Evolutionary conservation across 2,113 vertebrate genomes (phyloP).

Genomic region (Indicator maculatus): DNA sequence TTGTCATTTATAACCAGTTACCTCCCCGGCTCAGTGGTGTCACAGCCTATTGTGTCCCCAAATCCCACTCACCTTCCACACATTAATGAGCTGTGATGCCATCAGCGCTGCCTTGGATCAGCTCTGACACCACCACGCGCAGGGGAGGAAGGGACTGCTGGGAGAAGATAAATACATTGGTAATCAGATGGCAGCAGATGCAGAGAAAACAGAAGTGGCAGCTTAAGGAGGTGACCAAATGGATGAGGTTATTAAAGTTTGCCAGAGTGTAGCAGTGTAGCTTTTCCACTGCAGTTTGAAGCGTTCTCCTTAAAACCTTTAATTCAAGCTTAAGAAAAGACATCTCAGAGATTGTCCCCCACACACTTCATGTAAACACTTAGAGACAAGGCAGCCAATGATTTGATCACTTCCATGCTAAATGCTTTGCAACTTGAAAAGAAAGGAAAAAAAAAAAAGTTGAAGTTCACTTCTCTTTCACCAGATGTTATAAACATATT

Average conservation of each 20-base stretch:
- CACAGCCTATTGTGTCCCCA: constrained; percentile 35
- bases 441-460: neutral
- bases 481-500: neutral
- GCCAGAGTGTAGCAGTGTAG: neutral
- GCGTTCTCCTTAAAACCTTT: neutral
- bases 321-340: neutral
- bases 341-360: neutral
- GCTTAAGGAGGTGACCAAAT: constrained; percentile 21
- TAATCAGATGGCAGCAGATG: neutral
- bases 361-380: neutral
- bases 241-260: constrained; percentile 19
- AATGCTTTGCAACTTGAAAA: neutral
- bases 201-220: neutral
- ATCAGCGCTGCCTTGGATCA: constrained; percentile 28
- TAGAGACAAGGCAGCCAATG: neutral
- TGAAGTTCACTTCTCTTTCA: neutral
- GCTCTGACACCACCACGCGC: neutral
- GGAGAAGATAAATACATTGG: neutral
- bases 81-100: constrained; percentile 54
- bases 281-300: neutral
- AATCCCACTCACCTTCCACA: neutral
- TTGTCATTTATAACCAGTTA: constrained; percentile 10
- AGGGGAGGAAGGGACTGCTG: neutral
- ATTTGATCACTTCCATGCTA: neutral
- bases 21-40: constrained; percentile 1